phyloP scores from a whole-genome alignment of 2,888 invertebrate genomes.

The Eugnorisma glareosa region DNA sequence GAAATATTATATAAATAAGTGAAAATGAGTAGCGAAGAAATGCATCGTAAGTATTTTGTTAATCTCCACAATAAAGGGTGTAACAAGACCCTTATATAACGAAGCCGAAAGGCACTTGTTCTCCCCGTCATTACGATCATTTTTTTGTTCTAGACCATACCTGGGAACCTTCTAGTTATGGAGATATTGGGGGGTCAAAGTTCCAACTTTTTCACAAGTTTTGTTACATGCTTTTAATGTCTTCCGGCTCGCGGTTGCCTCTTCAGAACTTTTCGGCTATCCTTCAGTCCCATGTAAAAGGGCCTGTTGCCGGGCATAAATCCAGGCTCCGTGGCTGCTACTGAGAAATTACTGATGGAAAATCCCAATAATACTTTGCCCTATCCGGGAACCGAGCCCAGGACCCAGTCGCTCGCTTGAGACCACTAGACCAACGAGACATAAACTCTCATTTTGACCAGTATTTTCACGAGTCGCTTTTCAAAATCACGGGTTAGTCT shows the following conservation, averaged over 20 bases:
- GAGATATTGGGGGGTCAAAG: too few relatives aligned
- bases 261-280: too few relatives aligned
- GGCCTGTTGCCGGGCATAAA: background rate
- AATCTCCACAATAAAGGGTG: too few relatives aligned
- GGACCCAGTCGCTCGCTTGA: background rate
- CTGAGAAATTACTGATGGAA: background rate
- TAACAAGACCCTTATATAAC: too few relatives aligned
- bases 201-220: too few relatives aligned
- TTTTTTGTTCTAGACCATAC: too few relatives aligned
- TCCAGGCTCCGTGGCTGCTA: background rate
- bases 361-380: background rate
- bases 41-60: constrained; percentile 36
- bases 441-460: background rate
- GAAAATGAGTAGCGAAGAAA: constrained; percentile 40
- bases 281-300: background rate
- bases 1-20: constrained; percentile 6
- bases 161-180: too few relatives aligned
- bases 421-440: background rate
- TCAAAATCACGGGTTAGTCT: background rate
- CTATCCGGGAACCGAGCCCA: background rate
- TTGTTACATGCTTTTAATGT: too few relatives aligned
- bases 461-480: background rate
- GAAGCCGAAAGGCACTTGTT: too few relatives aligned
- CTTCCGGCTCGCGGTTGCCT: too few relatives aligned
- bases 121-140: too few relatives aligned